Base-by-base conservation (phyloP, 2,113 vertebrate genomes). In the Upupa epops region DNA sequence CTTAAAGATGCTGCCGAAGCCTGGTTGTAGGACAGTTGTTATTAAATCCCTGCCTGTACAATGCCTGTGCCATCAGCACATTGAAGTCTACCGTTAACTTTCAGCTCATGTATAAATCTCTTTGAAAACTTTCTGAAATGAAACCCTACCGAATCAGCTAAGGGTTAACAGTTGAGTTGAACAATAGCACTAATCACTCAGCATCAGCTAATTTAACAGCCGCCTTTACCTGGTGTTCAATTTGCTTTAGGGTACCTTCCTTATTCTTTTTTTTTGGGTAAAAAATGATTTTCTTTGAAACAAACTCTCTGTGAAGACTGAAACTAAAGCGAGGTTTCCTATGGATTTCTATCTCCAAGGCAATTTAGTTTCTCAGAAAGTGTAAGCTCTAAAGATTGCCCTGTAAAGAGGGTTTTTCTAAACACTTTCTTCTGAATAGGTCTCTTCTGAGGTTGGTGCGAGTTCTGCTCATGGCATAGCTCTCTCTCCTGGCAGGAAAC, bases 121-220 rank as follows among this genome's bases (percentile, higher is more conserved):
- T 86, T 61, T 37, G 70, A 92, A 93, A 92, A 84, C 86, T 46
- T 75, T 66, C 61, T 46, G 25, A 36, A 79, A 84, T 92, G 90
- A 82, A 82, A 19, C 32, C 37, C 36, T 37, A 69, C 66, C 40
- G 86, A 82, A 78, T 70, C 66, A 84, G 58, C 74, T 76, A 88
- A 83, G 81, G 82, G 66, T 89, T 84, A 96, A 89, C 74, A 92
- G 65, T 36, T 76, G 76, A 90, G 31, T 17, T 90, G 72, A 86
- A 94, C 70, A 92, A 80, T 63, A 63, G 22, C 15, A 49, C 68
- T 91, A 91, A 91, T 95, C 66, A 77, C 40, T 95, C 45, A 69
- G 45, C 60, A 51, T 65, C 87, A 92, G 70, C 56, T 91, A 68
- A 77, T 79, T 89, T 85, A 80, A 68, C 4, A 2, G 24, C n/a